Base-by-base conservation (phyloP, 2,888 invertebrate genomes). In the Himalopsyche anomala region DNA sequence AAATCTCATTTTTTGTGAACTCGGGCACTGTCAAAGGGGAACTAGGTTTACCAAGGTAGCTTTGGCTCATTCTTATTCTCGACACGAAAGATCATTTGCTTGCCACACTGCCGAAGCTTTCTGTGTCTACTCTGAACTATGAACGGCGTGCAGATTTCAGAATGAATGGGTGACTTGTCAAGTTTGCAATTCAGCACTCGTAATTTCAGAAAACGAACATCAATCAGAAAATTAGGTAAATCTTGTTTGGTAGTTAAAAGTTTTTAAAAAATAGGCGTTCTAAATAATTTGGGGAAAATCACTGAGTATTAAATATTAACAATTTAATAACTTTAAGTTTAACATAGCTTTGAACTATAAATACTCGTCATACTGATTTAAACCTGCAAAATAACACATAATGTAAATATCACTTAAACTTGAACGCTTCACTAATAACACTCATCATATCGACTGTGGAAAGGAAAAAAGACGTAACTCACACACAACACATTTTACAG, bases 51-150 rank as follows among this genome's bases (percentile, higher is more conserved):
- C 19, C 38, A 36, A 28, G 81, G n/a, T 36, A 55, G 38, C 56
- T 42, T 38, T n/a, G 15, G 80, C 84, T 84, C 84, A 84, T 84
- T 84, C 81, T 84, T 81, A 81, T 84, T 84, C 81, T 62, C 36
- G 36, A 15, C 62, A 19, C 62, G 62, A 62, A 62, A 62, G 19
- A 62, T 62, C 62, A 19, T 62, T 62, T 62, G 28, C 62, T 62
- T 62, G 62, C 62, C 28, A 19, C 62, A 62, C 62, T 28, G 62
- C 62, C 8, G 28, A 62, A 62, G 62, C 62, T 62, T 62, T 62
- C 19, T n/a, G 62, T 62, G 62, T 62, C 62, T 62, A 62, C 62
- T 62, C 9, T 19, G 62, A 62, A 62, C 62, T 12, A 19, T 11
- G 45, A 45, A 45, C 45, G 45, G 45, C 62, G 62, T 62, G 19